Conservation (phyloP, 2,797 vertebrate genomes). For the Thunnus albacares region DNA sequence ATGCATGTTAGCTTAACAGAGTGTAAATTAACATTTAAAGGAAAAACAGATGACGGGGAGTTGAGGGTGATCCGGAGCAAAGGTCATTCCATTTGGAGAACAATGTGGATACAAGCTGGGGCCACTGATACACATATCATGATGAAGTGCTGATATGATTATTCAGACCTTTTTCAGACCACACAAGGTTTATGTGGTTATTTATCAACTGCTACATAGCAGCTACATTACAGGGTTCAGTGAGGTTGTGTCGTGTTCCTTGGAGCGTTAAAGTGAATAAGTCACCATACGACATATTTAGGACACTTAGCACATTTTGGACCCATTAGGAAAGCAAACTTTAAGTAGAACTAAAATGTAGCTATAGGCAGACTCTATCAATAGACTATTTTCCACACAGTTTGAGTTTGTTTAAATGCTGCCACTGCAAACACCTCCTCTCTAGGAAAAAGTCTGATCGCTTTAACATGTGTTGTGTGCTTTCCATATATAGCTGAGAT, state of each 20-base stretch:
- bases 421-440: neutral
- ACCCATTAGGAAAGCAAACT: neutral
- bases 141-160: neutral
- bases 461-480: conserved; percentile 19
- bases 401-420: conserved; percentile 2
- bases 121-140: neutral
- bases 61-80: no score
- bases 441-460: conserved; percentile 18
- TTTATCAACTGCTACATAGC: neutral
- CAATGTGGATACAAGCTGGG: neutral
- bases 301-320: conserved; percentile 2
- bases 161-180: neutral
- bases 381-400: conserved; percentile 30
- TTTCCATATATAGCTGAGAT: conserved; percentile 58
- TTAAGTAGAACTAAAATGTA: conserved; percentile 2
- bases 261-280: neutral
- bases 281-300: neutral
- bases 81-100: neutral
- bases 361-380: conserved; percentile 21
- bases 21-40: neutral
- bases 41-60: neutral
- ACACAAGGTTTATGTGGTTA: neutral
- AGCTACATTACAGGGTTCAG: neutral
- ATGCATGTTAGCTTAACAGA: neutral
- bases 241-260: neutral